These are phyloP conservation scores for Actinopyga echinites DNA, from an alignment of 53 echinoderm and acorn worm species.

Conservation along the genomic window DNA sequence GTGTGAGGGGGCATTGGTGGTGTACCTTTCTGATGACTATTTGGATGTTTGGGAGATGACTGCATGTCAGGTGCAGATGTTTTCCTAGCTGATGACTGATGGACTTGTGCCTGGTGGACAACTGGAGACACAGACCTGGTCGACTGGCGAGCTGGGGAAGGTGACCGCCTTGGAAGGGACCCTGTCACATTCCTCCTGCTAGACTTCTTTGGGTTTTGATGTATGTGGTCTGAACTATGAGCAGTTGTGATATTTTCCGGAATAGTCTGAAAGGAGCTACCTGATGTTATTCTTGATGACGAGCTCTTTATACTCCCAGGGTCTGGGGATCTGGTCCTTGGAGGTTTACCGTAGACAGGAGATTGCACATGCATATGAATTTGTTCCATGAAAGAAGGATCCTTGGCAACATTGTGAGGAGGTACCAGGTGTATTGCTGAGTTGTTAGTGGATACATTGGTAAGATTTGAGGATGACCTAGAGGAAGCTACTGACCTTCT, in stretches of 20 bases:
- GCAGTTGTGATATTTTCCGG: constrained; percentile 91
- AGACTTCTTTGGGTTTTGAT: constrained; percentile 55
- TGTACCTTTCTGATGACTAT: neutral
- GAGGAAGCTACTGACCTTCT: constrained; percentile 86
- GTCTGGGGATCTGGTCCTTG: constrained; percentile 65
- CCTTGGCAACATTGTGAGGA: constrained; percentile 48
- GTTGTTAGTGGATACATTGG: constrained; percentile 78
- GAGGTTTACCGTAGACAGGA: constrained; percentile 46
- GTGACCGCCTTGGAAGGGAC: constrained; percentile 67
- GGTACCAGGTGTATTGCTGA: constrained; percentile 71
- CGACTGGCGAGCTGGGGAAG: constrained; percentile 73
- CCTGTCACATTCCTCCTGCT: constrained; percentile 43
- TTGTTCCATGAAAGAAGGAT: constrained; percentile 89
- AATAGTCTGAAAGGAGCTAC: constrained; percentile 91
- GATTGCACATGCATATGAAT: constrained; percentile 82
- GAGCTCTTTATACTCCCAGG: constrained; percentile 56
- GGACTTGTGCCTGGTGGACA: constrained; percentile 54
- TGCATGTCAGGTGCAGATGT: constrained; percentile 39
- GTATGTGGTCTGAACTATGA: constrained; percentile 74
- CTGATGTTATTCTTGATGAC: constrained; percentile 76
- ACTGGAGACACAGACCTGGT: constrained; percentile 77
- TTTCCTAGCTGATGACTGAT: constrained; percentile 49
- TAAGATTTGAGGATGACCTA: constrained; percentile 93
- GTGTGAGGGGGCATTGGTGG: constrained; percentile 40
- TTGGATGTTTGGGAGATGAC: neutral